Evolutionary conservation across 1,140 invertebrate species (phyloP), one percentile per base, ranked within the genome.

Genomic region (Brachionus calyciflorus): DNA sequence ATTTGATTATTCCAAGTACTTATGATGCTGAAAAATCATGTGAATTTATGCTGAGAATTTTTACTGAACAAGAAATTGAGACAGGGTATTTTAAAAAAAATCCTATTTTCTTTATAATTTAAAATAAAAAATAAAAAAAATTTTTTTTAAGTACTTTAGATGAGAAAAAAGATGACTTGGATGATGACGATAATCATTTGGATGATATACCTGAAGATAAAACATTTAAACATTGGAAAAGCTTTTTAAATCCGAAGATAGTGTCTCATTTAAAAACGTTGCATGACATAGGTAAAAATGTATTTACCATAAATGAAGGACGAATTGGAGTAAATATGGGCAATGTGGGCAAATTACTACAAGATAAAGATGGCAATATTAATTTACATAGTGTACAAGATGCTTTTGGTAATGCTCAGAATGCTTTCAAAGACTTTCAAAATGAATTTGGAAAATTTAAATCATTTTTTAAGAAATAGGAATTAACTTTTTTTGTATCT

Each of bases 1-100:
- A 90, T 82, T 83, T 89, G 26, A 81, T 91, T 40, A 84, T 90
- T 26, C 90, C 90, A 14, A 88, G 87, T 28, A 89, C 89, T 10
- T 89, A 88, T 81, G 82, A 88, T 14, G 85, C 88, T 9, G 84
- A 87, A 28, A 81, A 88, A 75, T 86, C 87, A 51, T 86, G 85
- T 9, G 83, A 88, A 60, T 90, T 89, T 81, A 79, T 89, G 70
- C 79, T 90, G 19, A 81, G 89, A 79, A 80, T 90, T 10, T 89
- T 87, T 79, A 86, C 88, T 3, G 81, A 84, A 10, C 46, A 73
- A 19, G 17, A 14, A 30, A 73, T 73, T 14, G 69, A 73, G 41
- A 41, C 28, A 9, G 26, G 2, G 69, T 73, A 70, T 69, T 69
- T 37, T 14, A 60, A 60, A 63, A 37, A 63, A 37, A 19, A 1